Percentiles rank a stretch among this genome's conserved stretches.
phyloP scores from a whole-genome alignment of 1,140 invertebrate genomes.

The Papilio polytes region DNA sequence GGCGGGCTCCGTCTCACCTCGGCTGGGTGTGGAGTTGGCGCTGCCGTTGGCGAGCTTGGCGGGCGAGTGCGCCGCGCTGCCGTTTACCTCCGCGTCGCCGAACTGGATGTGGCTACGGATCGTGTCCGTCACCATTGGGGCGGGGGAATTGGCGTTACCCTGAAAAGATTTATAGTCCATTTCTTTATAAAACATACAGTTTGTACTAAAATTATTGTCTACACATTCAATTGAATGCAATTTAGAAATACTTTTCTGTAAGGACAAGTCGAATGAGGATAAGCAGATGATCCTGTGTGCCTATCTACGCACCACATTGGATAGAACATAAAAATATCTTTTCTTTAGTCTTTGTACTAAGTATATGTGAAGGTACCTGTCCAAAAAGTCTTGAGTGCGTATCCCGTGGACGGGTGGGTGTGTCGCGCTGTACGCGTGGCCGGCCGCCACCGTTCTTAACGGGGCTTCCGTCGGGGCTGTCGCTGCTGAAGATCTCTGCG shows the following conservation, averaged over 20 bases:
- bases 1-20: constrained; percentile 76
- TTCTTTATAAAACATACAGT: neutral
- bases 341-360: neutral
- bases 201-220: no score
- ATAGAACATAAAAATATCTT: neutral
- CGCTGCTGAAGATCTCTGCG: constrained; percentile 80
- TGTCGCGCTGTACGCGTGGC: constrained; percentile 70
- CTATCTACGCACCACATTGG: no score
- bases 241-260: no score
- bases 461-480: constrained; percentile 65
- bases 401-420: constrained; percentile 77
- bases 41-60: constrained; percentile 72
- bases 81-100: constrained; percentile 69
- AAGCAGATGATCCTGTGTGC: no score
- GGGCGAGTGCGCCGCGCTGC: constrained; percentile 66
- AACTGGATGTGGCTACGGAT: constrained; percentile 81
- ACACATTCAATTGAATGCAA: no score
- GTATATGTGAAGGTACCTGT: constrained; percentile 50
- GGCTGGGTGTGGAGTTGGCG: constrained; percentile 73
- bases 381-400: constrained; percentile 83
- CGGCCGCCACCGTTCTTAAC: constrained; percentile 71
- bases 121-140: constrained; percentile 76
- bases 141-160: constrained; percentile 56
- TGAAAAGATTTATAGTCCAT: constrained; percentile 53
- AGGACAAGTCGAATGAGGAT: no score